phyloP scores from a whole-genome alignment of 2,113 vertebrate species.

The Phainopepla nitens region DNA sequence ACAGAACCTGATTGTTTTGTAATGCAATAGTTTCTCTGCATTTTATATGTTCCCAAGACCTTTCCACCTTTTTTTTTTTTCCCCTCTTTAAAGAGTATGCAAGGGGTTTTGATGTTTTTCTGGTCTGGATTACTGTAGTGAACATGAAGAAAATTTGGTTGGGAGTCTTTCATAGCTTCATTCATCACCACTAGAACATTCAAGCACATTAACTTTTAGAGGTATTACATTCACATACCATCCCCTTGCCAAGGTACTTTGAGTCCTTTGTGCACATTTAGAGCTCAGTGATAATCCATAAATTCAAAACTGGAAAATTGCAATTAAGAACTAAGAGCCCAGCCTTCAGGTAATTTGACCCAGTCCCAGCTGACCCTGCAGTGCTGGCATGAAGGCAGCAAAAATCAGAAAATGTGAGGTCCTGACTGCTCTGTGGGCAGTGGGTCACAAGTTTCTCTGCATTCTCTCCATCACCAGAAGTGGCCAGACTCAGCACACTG shows the following conservation, averaged over 20 bases:
- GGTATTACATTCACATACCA: background rate
- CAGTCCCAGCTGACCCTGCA: background rate
- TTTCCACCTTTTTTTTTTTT: background rate
- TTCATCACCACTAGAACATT: background rate
- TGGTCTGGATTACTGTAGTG: background rate
- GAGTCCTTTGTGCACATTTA: background rate
- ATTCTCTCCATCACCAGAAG: background rate
- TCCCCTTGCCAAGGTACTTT: background rate
- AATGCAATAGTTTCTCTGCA: background rate
- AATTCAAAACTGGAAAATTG: background rate
- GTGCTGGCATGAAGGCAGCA: background rate
- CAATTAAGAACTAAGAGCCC: background rate
- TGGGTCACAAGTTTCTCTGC: background rate
- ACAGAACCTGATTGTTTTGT: background rate
- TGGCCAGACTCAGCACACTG: background rate
- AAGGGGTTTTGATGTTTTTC: background rate
- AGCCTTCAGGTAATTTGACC: background rate
- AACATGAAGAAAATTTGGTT: background rate
- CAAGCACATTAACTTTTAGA: background rate
- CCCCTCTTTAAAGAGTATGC: background rate
- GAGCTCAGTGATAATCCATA: background rate
- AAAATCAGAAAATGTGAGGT: background rate
- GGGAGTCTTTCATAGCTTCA: background rate
- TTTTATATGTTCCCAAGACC: background rate
- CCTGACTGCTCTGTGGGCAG: background rate